These are phyloP conservation scores for Amiota communis DNA, from an alignment of 2,888 invertebrate genomes.

Conservation along the genomic window DNA sequence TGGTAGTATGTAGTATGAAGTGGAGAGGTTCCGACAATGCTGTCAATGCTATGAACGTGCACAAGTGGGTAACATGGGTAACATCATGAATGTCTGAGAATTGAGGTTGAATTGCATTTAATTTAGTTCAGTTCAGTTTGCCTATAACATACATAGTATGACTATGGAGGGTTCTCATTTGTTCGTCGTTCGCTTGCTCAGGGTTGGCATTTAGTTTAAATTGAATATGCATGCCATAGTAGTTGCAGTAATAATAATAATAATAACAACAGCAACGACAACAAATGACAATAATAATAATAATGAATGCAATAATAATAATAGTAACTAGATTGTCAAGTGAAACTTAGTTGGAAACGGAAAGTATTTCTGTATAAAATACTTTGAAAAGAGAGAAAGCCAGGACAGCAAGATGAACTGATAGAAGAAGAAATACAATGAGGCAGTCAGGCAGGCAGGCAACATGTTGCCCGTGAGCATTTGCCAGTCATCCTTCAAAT, in stretches of 20 bases:
- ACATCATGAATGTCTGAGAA: not conserved
- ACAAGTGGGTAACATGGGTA: conserved; percentile 20
- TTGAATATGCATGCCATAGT: conserved; percentile 19
- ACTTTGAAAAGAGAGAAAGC: not conserved
- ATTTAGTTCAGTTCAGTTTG: no score
- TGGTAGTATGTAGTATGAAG: not conserved
- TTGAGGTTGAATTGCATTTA: not conserved
- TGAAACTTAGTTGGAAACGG: conserved; percentile 22
- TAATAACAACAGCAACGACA: not conserved
- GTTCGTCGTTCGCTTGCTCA: not conserved
- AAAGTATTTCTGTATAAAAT: conserved; percentile 6
- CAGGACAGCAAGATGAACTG: not conserved
- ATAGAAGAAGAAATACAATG: no score
- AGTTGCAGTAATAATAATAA: conserved; percentile 3
- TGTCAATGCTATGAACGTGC: conserved; percentile 16
- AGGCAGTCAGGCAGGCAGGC: not conserved
- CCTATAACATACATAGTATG: not conserved
- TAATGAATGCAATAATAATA: not conserved
- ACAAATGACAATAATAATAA: not conserved
- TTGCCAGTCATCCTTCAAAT: not conserved
- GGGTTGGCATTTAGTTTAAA: conserved; percentile 18
- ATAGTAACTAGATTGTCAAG: conserved; percentile 2
- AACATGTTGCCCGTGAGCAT: conserved; percentile 4
- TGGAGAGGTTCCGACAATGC: not conserved
- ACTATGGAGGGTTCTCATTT: not conserved